Evolutionary conservation across 92 coral and sea anemone genomes (phyloP).

Genomic region (Epizoanthus rinbou): DNA sequence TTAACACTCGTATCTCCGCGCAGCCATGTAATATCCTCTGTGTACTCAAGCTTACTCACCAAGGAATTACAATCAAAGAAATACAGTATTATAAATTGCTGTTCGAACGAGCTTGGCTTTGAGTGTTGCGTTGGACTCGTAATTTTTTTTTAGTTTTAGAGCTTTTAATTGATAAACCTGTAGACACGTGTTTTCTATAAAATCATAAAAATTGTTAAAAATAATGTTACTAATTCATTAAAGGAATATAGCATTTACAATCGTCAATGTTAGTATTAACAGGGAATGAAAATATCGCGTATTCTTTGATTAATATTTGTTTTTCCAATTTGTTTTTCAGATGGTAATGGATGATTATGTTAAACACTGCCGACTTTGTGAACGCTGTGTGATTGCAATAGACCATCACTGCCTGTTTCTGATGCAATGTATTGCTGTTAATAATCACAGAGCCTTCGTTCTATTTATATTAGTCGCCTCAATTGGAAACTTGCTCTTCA

Average conservation of each 20-base stretch:
- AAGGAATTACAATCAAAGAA: too few species aligned
- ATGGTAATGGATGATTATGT: constrained; percentile 72
- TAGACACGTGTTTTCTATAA: too few species aligned
- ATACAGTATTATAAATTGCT: too few species aligned
- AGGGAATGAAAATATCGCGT: neutral
- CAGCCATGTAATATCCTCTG: too few species aligned
- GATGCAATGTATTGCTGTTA: constrained; percentile 83
- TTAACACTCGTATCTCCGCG: too few species aligned
- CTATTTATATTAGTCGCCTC: constrained; percentile 64
- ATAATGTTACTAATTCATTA: too few species aligned
- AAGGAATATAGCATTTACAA: neutral
- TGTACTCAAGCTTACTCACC: too few species aligned
- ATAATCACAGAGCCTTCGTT: constrained; percentile 87
- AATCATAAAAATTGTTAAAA: too few species aligned
- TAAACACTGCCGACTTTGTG: constrained; percentile 93
- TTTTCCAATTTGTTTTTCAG: constrained; percentile 43
- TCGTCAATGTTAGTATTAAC: neutral
- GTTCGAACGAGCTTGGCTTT: too few species aligned
- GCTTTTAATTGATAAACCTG: too few species aligned
- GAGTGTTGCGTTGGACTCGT: too few species aligned
- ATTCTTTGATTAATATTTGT: neutral
- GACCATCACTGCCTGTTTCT: constrained; percentile 97
- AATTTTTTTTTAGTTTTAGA: too few species aligned
- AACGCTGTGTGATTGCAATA: constrained; percentile 69
- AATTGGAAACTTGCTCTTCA: constrained; percentile 71